A percentile compares a stretch with the other conserved stretches of the same genome.
Conservation (phyloP, 2,113 vertebrate genomes). For the Phaetusa simplex region DNA sequence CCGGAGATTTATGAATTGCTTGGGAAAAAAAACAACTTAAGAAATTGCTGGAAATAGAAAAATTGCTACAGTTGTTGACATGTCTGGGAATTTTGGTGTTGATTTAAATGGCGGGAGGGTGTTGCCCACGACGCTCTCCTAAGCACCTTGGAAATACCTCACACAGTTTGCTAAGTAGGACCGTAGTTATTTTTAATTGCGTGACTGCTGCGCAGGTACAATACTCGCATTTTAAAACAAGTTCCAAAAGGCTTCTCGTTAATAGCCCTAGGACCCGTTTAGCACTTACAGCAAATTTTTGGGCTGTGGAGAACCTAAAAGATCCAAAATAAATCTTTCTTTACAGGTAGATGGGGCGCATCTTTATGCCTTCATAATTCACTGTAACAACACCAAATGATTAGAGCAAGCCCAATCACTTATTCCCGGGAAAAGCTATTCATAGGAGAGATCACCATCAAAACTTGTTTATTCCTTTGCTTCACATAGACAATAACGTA, state of each 20-base stretch:
- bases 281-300: not conserved
- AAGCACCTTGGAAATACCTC: not conserved
- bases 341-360: not conserved
- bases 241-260: rapidly evolving
- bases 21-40: not conserved
- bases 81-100: too few species aligned
- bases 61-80: not conserved
- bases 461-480: not conserved
- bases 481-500: not conserved
- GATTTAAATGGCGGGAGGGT: not conserved
- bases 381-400: not conserved
- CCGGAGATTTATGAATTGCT: not conserved
- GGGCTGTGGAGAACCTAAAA: not conserved
- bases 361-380: not conserved
- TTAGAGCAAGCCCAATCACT: not conserved
- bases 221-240: not conserved
- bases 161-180: rapidly evolving
- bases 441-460: not conserved
- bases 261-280: not conserved
- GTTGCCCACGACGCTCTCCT: rapidly evolving
- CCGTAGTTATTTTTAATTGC: too few species aligned
- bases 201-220: not conserved
- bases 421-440: not conserved
- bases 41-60: not conserved
- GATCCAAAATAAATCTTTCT: not conserved